Base-by-base conservation (phyloP, 2,797 vertebrate species). In the Salarias fasciatus region DNA sequence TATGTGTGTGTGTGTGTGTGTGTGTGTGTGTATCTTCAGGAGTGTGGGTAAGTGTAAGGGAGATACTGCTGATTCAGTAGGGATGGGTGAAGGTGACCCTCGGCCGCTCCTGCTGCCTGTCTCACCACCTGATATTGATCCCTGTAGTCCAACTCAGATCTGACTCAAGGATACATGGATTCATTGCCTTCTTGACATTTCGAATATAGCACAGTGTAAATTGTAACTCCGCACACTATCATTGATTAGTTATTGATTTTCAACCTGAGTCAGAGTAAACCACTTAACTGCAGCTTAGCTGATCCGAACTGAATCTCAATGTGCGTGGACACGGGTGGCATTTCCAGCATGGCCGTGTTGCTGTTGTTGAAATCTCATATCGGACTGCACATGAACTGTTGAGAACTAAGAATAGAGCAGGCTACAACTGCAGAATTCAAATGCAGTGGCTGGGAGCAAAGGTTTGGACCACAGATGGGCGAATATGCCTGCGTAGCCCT, bases 11-110 rank as follows among this genome's bases (percentile, higher is more conserved):
- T 43, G 75, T 62, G 76, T 78, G 68, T 64, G 66, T 51, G 73
- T 62, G 60, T 45, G 45, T 3, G 11, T 41, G 11, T 11, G 11
- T 12, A 44, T 63, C 75, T 28, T 66, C 28, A 46, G 45, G 60
- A 58, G 67, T 29, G 41, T 41, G 60, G 58, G 43, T 48, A 69
- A 30, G 71, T 67, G 78, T 29, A 28, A 36, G 72, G 56, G 64
- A 83, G 90, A 90, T 91, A 83, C 68, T 94, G 93, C 93, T 94
- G 93, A 94, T 91, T 93, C 93, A 93, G 91, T 83, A 74, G 79
- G 82, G 87, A 85, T 86, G 80, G 79, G 57, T 93, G 93, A 94
- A 94, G 93, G 93, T 94, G 92, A 94, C 93, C 91, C 88, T 86
- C 59, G 57, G 69, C 82, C 81, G 70, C 83, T 90, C 82, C 80